phyloP scores from a whole-genome alignment of 1,140 invertebrate genomes.

The Drosophila burlai region DNA sequence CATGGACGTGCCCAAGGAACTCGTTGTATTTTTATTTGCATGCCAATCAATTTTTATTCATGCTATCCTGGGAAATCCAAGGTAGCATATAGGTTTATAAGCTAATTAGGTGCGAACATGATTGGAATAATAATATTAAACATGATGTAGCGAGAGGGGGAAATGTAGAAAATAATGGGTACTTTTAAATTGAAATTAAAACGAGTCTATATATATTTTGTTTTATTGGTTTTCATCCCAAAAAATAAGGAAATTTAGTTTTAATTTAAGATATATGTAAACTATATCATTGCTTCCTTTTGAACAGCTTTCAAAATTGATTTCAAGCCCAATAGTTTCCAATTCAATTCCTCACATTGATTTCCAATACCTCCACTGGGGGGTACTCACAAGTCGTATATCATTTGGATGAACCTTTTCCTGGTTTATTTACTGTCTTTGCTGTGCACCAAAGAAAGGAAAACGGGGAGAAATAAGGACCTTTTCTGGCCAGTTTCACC shows the following conservation, averaged over 20 bases:
- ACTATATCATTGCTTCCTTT: background rate
- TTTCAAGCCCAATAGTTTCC: too few species aligned
- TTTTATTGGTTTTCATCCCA: background rate
- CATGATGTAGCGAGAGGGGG: background rate
- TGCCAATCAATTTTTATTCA: conserved; percentile 50
- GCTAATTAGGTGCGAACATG: background rate
- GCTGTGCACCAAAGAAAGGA: conserved; percentile 2
- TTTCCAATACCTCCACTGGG: background rate
- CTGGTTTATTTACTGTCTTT: conserved; percentile 32
- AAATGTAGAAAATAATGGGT: background rate
- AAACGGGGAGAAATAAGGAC: background rate
- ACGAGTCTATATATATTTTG: background rate
- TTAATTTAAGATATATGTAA: too few species aligned
- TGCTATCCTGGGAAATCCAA: conserved; percentile 19
- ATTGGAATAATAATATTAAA: background rate
- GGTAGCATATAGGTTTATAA: conserved; percentile 5
- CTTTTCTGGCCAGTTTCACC: conserved; percentile 27
- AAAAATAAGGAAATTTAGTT: too few species aligned
- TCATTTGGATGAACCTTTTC: background rate
- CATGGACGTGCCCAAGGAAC: conserved; percentile 49
- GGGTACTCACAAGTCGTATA: conserved; percentile 1
- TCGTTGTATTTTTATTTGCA: conserved; percentile 55
- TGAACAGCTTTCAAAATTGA: background rate
- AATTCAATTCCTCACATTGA: background rate
- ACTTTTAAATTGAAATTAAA: background rate